phyloP scores from a whole-genome alignment of 2,888 invertebrate species.

The Sesia bembeciformis region DNA sequence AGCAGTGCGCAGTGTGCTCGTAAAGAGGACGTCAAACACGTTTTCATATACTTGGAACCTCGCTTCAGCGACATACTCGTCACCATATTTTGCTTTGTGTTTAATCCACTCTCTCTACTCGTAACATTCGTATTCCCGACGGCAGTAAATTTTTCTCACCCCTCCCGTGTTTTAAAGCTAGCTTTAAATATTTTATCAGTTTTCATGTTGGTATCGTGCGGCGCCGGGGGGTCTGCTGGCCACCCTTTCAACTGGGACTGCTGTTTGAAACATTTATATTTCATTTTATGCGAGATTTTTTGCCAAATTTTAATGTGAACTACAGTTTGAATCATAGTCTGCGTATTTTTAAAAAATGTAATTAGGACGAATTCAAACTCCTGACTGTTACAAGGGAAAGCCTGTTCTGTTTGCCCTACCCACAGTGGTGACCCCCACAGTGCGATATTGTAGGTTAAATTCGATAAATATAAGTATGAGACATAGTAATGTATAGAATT shows the following conservation, averaged over 20 bases:
- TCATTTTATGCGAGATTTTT: slow-evolving; percentile 20
- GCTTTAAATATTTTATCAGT: slow-evolving; percentile 69
- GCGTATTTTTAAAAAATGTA: too few species aligned
- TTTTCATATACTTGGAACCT: background rate
- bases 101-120: slow-evolving; percentile 1
- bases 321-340: too few species aligned
- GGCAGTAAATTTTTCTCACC: slow-evolving; percentile 52
- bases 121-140: slow-evolving; percentile 35
- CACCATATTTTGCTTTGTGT: slow-evolving; percentile 28
- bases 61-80: slow-evolving; percentile 15
- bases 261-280: slow-evolving; percentile 40
- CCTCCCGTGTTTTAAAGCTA: slow-evolving; percentile 46
- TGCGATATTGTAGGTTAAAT: too few species aligned
- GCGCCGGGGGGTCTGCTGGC: slow-evolving; percentile 45
- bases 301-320: background rate
- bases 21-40: background rate
- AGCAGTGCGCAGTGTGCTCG: slow-evolving; percentile 17
- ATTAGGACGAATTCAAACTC: too few species aligned
- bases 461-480: too few species aligned
- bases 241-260: slow-evolving; percentile 42
- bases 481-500: too few species aligned
- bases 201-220: slow-evolving; percentile 58
- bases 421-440: too few species aligned
- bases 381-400: too few species aligned
- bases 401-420: too few species aligned